Base-by-base conservation (phyloP, 2,888 invertebrate genomes). In the Erebia ligea region DNA sequence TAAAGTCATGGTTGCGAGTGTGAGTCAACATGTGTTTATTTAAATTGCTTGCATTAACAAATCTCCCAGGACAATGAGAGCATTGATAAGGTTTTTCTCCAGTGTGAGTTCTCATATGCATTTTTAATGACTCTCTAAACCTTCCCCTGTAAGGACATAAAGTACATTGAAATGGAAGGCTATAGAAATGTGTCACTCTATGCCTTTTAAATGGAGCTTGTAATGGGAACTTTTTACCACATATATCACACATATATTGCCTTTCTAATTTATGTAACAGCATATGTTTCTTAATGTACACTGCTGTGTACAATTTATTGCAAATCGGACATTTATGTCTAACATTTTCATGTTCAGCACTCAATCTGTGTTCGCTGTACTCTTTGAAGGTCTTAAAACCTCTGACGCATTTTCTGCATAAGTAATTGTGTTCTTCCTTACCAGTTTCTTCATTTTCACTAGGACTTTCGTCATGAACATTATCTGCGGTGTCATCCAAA, bases 11-110 rank as follows among this genome's bases (percentile, higher is more conserved):
- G 34, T 83, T 82, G 0, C 78, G 78, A 76, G 80, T 87, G 74
- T 93, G 93, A 0, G 83, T 90, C 4, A 84, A 73, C 75, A 84
- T 77, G 21, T 93, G 93, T 76, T 87, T 90, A 58, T 89, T 92
- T 0, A 93, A 80, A 79, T 93, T 93, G 73, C 92, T 92, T 72
- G 90, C 91, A 74, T 77, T 91, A 1, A 89, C 85, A 79, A 90
- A 92, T 58, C 86, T 79, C 1, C 85, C 79, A 2, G 91, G 86
- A 70, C 93, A 93, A 70, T 86, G 80, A 0, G 84, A 73, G 73
- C 93, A 93, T 75, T 88, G 88, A 61, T 91, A 92, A 0, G 90
- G 90, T 69, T 86, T 91, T 68, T 92, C 92, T 0, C 92, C 92
- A 0, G 92, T 92, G 61, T 93, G 93, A 0, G 83, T 76, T 9